Percentiles rank a stretch among this genome's conserved stretches.
Evolutionary conservation across 37 sponge, comb jelly and placozoan species (phyloP).

Genomic region (Halichondria panicea): DNA sequence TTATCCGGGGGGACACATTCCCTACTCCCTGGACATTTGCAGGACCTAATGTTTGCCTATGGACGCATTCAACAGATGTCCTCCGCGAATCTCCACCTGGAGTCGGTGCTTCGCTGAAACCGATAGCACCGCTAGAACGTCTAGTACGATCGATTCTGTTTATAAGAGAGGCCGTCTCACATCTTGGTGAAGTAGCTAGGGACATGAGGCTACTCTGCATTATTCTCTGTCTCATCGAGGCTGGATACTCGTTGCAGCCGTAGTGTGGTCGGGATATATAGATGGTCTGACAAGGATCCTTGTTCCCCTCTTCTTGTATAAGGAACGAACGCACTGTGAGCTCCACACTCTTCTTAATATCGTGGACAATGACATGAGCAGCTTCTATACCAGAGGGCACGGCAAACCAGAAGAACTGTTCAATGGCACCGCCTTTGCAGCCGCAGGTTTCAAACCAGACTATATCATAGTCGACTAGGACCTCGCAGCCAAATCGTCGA

Average conservation of each 20-base stretch:
- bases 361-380: conserved; percentile 26
- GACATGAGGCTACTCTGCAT: conserved; percentile 22
- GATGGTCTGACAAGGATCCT: conserved; percentile 2
- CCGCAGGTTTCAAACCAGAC: conserved; percentile 75
- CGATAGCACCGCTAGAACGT: too few species aligned
- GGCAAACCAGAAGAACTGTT: conserved; percentile 38
- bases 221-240: conserved; percentile 1
- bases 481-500: conserved; percentile 52
- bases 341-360: conserved; percentile 40
- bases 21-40: too few species aligned
- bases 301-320: conserved; percentile 47
- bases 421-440: background rate
- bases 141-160: too few species aligned
- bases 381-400: conserved; percentile 51
- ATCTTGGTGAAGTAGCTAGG: background rate
- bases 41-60: too few species aligned
- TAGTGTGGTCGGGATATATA: conserved; percentile 50
- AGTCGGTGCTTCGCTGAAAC: too few species aligned
- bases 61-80: too few species aligned
- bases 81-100: too few species aligned
- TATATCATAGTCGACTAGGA: conserved; percentile 10
- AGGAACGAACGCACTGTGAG: conserved; percentile 10
- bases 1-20: too few species aligned
- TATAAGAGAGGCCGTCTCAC: too few species aligned
- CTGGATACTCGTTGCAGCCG: conserved; percentile 40